A percentile compares a stretch with the other conserved stretches of the same genome.
phyloP scores from a whole-genome alignment of 2,888 invertebrate species.

The Drosophila diplacantha region DNA sequence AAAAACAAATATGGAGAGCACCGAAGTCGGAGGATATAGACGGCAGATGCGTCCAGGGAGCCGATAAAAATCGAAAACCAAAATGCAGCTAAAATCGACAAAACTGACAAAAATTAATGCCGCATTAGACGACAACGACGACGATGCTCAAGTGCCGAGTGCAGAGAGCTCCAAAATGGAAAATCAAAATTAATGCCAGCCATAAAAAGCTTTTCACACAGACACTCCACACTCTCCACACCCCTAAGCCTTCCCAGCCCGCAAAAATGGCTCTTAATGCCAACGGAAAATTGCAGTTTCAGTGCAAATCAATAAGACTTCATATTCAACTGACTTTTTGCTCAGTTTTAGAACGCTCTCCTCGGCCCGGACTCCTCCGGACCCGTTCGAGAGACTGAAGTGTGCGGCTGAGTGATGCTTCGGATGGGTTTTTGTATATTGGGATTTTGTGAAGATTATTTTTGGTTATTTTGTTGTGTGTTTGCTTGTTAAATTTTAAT shows the following conservation, averaged over 20 bases:
- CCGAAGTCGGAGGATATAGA: constrained; percentile 18
- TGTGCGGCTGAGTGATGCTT: constrained; percentile 29
- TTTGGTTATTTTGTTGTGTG: constrained; percentile 35
- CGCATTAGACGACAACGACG: constrained; percentile 15
- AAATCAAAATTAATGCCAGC: constrained; percentile 39
- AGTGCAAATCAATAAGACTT: constrained; percentile 35
- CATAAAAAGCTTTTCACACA: constrained; percentile 39
- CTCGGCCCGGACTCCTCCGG: not conserved
- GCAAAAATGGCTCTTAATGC: constrained; percentile 38
- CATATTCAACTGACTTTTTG: constrained; percentile 16
- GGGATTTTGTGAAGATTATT: constrained; percentile 33
- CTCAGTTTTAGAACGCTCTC: constrained; percentile 20
- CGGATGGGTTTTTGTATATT: constrained; percentile 12
- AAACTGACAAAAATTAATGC: constrained; percentile 17
- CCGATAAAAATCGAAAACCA: constrained; percentile 21
- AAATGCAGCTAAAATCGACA: constrained; percentile 24
- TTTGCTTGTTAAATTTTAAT: constrained; percentile 41
- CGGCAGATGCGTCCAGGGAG: constrained; percentile 3
- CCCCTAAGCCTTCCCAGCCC: not conserved
- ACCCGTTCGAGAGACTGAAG: constrained; percentile 8
- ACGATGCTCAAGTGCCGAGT: constrained; percentile 21
- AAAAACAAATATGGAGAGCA: constrained; percentile 56
- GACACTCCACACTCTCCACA: not conserved
- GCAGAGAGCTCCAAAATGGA: constrained; percentile 30
- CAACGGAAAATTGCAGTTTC: constrained; percentile 31